Base-by-base conservation (phyloP, 2,797 vertebrate species). In the Forpus xanthops region DNA sequence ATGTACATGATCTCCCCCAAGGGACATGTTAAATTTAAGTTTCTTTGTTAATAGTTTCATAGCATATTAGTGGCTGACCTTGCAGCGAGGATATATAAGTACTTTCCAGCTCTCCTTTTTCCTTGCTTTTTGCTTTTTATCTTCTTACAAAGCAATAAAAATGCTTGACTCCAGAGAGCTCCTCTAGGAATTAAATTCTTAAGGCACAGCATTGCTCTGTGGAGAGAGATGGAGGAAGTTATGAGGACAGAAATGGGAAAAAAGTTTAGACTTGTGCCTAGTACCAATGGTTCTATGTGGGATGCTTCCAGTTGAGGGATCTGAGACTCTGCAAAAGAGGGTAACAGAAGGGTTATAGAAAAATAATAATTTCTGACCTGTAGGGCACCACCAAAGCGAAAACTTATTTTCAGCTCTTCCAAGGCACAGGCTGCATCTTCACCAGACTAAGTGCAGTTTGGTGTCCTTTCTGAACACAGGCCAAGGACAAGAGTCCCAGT, bases 1-100 rank as follows among this genome's bases (percentile, higher is more conserved):
- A 95, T 58, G 94, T 92, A 66, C 30, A 21, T 96, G 90, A 97
- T 97, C 58, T 96, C 62, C 66, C 97, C 83, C 96, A 12, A 52
- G 97, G 94, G 97, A 73, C 50, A 2, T 64, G 83, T 98, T 97
- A 97, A 85, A 62, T 91, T 81, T 96, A 96, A 97, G 89, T 93
- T 97, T 96, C 93, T 97, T 96, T 85, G 93, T 97, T 96, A 97
- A 94, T 53, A 78, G 94, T 96, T 96, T 93, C 80, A 53, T 95
- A 85, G 89, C 73, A 66, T 94, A 92, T 97, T 97, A 97, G 85
- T 89, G 87, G 68, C 71, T 98, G 97, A 97, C 97, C 97, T 98
- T 98, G 97, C 73, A 68, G 93, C 5, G 37, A 82, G 50, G 72
- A 58, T 79, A 47, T 77, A 20, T 93, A 88, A 85, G 66, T 91